Evolutionary conservation across 2,797 vertebrate genomes (phyloP).

Genomic region (Sternotherus odoratus): DNA sequence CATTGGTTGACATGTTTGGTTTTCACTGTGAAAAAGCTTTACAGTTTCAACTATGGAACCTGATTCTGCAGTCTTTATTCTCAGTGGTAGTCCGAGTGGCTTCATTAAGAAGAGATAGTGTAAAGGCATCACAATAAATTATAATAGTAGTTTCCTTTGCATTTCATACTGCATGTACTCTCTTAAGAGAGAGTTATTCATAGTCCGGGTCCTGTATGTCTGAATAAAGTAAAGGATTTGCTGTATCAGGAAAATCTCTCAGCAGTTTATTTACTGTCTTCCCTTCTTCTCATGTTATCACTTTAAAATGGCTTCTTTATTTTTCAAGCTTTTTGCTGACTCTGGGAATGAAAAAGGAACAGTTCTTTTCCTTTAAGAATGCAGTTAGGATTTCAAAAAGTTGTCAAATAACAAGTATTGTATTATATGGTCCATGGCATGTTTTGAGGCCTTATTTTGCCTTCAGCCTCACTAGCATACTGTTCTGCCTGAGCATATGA

Average conservation of each 20-base stretch:
- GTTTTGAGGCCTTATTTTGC: background rate
- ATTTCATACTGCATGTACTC: background rate
- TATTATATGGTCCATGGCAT: background rate
- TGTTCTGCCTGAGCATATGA: background rate
- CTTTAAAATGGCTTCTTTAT: background rate
- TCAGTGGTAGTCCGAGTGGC: background rate
- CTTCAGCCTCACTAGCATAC: background rate
- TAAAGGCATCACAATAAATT: background rate
- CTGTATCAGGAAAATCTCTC: background rate
- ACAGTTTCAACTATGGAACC: background rate
- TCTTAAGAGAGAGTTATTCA: conserved; percentile 5
- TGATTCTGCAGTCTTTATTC: background rate
- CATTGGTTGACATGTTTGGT: background rate
- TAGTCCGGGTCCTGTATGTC: background rate
- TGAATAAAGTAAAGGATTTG: conserved; percentile 9
- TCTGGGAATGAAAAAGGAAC: background rate
- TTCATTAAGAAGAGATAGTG: background rate
- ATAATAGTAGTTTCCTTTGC: background rate
- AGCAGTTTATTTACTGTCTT: background rate
- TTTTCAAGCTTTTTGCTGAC: background rate
- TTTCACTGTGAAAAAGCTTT: background rate
- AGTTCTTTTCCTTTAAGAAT: background rate
- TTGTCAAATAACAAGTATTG: background rate
- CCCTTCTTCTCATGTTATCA: background rate
- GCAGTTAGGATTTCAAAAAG: background rate